These are phyloP conservation scores for Columba janthina DNA, from an alignment of 2,113 vertebrate genomes.

Conservation along the genomic window DNA sequence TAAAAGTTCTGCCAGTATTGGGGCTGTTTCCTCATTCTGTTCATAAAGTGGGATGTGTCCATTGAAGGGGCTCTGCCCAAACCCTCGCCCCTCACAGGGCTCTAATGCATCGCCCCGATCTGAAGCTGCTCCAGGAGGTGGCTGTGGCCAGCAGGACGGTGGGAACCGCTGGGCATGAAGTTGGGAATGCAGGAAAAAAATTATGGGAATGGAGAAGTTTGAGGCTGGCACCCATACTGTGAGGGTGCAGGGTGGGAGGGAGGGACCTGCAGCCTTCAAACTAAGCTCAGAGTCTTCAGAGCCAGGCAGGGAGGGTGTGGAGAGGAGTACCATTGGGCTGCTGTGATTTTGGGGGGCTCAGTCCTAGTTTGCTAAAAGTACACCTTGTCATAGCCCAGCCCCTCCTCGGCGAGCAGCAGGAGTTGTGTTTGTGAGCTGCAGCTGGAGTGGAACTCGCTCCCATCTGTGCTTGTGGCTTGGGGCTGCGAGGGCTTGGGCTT, in stretches of 20 bases:
- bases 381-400: fast-evolving
- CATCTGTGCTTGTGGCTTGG: neutral
- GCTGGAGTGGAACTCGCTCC: neutral
- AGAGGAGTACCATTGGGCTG: fast-evolving
- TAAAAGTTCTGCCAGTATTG: too few species aligned
- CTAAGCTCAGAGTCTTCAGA: neutral
- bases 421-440: neutral
- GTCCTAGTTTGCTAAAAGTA: neutral
- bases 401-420: neutral
- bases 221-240: neutral
- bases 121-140: neutral
- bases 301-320: neutral
- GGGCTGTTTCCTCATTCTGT: neutral
- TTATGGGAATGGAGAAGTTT: neutral
- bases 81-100: fast-evolving
- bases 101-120: neutral
- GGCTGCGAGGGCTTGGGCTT: neutral
- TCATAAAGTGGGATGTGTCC: neutral
- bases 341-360: neutral
- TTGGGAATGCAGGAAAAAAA: neutral
- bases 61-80: neutral
- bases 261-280: neutral
- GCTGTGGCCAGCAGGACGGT: neutral
- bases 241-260: neutral
- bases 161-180: fast-evolving